Evolutionary conservation across 1,140 invertebrate species (phyloP).

Genomic region (Aphelenchoides fujianensis): DNA sequence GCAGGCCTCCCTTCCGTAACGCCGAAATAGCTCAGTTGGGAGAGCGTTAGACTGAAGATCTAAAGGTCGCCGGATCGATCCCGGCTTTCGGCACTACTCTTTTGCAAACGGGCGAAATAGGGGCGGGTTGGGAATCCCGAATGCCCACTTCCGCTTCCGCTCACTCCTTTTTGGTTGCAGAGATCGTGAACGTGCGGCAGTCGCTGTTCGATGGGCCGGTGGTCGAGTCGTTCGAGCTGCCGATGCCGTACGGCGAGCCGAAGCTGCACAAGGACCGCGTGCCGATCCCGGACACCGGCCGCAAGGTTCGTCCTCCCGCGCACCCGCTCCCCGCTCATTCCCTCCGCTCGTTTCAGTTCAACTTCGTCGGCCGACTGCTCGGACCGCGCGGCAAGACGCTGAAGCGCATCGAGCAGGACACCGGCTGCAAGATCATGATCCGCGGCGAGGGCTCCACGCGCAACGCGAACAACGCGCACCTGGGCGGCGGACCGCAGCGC

Average conservation of each 20-base stretch:
- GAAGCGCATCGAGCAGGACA: conserved; percentile 98
- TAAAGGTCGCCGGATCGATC: conserved; percentile 67
- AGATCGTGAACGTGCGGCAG: conserved; percentile 94
- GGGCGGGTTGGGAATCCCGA: not conserved
- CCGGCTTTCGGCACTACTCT: no score
- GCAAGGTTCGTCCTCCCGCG: conserved; percentile 80
- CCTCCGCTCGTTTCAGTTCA: conserved; percentile 90
- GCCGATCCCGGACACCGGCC: conserved; percentile 98
- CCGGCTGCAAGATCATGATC: conserved; percentile 99
- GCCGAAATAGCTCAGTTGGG: conserved; percentile 62
- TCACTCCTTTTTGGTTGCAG: conserved; percentile 68
- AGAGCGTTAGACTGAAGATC: conserved; percentile 68
- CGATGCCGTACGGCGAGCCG: conserved; percentile 78
- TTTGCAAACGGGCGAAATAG: no score
- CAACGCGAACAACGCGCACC: conserved; percentile 72
- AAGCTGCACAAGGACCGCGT: conserved; percentile 95
- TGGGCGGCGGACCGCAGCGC: not conserved
- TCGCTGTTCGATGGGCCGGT: conserved; percentile 97
- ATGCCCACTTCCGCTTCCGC: conserved; percentile 1
- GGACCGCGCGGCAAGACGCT: conserved; percentile 98
- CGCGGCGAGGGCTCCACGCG: conserved; percentile 98
- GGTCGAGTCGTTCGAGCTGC: conserved; percentile 83
- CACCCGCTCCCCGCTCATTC: not conserved
- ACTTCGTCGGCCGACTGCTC: conserved; percentile 98
- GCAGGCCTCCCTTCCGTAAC: no score